Base-by-base conservation (phyloP, 2,888 invertebrate species). In the Drosophila suboccidentalis region DNA sequence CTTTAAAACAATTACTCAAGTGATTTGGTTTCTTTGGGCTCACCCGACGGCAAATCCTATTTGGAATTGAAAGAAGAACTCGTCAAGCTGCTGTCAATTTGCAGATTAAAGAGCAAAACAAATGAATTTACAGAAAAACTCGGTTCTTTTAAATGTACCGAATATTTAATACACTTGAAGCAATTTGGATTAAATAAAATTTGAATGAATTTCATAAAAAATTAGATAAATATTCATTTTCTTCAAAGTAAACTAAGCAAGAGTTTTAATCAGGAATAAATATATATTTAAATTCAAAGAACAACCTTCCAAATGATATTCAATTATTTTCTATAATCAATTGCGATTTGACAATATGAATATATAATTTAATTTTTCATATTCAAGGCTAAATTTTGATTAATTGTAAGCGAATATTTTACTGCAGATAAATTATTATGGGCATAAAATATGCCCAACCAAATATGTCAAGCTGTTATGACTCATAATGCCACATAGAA, bases 1-100 rank as follows among this genome's bases (percentile, higher is more conserved):
- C 58, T 51, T 38, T 61, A 67, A 57, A 61, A 78, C 75, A 78
- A 78, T 75, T 77, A 75, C 66, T 43, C 29, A 60, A 78, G 58
- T 53, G 66, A 61, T 58, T 73, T 66, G 29, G 13, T 36, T 58
- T 55, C 19, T 43, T 44, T 29, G 44, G 29, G 2, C 38, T 26
- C 32, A 19, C 8, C 19, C 22, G 43, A 8, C 10, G 39, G 47
- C 43, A 58, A 68, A 41, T 46, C 39, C 6, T 53, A 49, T 59
- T 75, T 49, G n/a, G 10, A 15, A 67, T 61, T 55, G 46, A 15
- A 50, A 26, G n/a, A 49, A 43, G 53, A 60, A 60, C 26, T 64
- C 60, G 58, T 38, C 55, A 64, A 51, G 43, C 22, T 69, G 17
- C 38, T 15, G 53, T 47, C 29, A 61, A 58, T 68, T 68, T 51